phyloP scores from a whole-genome alignment of 2,113 vertebrate species.

The Dolichotis patagonum region DNA sequence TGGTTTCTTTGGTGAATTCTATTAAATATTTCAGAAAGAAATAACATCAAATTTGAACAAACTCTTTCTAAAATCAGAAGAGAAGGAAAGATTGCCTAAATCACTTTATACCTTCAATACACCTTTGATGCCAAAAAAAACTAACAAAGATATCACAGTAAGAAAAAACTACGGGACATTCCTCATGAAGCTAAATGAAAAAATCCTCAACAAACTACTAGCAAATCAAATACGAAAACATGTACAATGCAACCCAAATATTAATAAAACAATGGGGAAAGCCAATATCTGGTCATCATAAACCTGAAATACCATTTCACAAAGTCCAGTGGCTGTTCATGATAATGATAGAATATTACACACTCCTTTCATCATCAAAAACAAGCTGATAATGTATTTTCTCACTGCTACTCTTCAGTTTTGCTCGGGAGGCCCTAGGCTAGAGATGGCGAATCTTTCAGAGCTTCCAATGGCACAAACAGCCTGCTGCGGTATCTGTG shows the following conservation, averaged over 20 bases:
- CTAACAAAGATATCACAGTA: background rate
- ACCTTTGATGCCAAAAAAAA: background rate
- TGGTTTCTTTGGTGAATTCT: background rate
- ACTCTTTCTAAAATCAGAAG: slow-evolving; percentile 7
- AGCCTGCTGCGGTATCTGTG: background rate
- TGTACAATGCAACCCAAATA: background rate
- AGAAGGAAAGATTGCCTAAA: background rate
- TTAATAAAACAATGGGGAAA: background rate
- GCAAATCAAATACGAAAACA: background rate
- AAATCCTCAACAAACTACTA: background rate
- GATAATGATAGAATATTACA: background rate
- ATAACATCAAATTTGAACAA: background rate
- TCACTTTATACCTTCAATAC: background rate
- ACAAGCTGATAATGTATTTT: background rate
- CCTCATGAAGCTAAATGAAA: background rate
- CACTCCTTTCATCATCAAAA: background rate
- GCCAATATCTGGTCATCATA: background rate
- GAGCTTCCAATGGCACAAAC: background rate
- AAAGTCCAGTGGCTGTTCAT: background rate
- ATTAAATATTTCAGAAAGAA: background rate
- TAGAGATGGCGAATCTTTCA: background rate
- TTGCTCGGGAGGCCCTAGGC: background rate
- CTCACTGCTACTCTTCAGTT: background rate
- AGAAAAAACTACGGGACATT: background rate
- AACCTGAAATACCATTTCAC: background rate